A percentile compares a stretch with the other conserved stretches of the same genome.
phyloP scores from a whole-genome alignment of 2,888 invertebrate species.

The Drosophila anomalata region DNA sequence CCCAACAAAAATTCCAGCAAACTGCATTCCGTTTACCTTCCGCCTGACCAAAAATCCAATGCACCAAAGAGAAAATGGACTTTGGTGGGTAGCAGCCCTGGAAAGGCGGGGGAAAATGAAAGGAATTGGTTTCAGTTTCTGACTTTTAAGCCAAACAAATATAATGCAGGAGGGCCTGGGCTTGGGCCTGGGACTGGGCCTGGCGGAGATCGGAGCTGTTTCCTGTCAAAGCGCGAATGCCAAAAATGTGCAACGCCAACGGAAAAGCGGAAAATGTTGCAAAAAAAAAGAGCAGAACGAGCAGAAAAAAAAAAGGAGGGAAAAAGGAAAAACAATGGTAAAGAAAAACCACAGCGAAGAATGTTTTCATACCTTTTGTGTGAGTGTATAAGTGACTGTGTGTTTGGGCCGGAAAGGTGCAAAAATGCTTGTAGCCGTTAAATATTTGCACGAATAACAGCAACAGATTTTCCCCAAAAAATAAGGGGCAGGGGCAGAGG shows the following conservation, averaged over 20 bases:
- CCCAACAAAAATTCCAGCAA: constrained; percentile 1
- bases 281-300: constrained; percentile 22
- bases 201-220: constrained; percentile 18
- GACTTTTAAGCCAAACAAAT: constrained; percentile 33
- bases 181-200: no score
- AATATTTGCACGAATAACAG: constrained; percentile 71
- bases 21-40: constrained; percentile 30
- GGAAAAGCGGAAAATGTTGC: constrained; percentile 64
- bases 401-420: constrained; percentile 57
- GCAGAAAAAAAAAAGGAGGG: background rate
- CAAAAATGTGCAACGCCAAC: constrained; percentile 73
- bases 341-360: constrained; percentile 68
- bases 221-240: constrained; percentile 68
- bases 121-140: constrained; percentile 29
- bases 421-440: constrained; percentile 75
- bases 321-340: constrained; percentile 19
- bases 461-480: constrained; percentile 62
- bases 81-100: background rate
- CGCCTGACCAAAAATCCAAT: constrained; percentile 40
- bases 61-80: constrained; percentile 21
- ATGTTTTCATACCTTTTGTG: constrained; percentile 72
- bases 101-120: constrained; percentile 13
- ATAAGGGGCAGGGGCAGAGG: background rate
- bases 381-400: constrained; percentile 7
- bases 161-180: constrained; percentile 45